Evolutionary conservation across 2,113 vertebrate species (phyloP), one percentile per base, ranked within the genome.

Genomic region (Ameiurus melas): DNA sequence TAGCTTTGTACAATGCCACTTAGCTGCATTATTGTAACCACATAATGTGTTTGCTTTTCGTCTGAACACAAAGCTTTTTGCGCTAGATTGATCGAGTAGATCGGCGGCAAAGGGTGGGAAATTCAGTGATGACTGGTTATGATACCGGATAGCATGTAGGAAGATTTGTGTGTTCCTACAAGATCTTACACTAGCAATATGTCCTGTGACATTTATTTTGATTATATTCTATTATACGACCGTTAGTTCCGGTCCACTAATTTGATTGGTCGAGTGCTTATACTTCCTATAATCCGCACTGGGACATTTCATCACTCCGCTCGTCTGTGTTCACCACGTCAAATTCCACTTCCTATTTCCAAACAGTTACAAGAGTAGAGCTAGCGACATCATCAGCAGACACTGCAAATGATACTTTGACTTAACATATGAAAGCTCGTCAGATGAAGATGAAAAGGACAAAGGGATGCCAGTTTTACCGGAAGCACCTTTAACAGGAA

Each of bases 151-250:
- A 83, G 62, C 57, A 62, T 62, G n/a, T 60, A 25, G 33, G 8
- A 62, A 83, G 57, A 58, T 36, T 58, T 57, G 57, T 57, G 30
- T 58, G n/a, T 33, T 36, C 9, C 17, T 58, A 22, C 25, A 51
- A 27, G 75, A 78, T 78, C 22, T 0, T 12, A 36, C 17, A 36
- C 16, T 55, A 3, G 30, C 19, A 5, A 33, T 62, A 27, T 43
- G 20, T 5, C 9, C 33, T 27, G 22, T 83, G 57, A 39, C 57
- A 39, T 83, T 62, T 62, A 43, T 62, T 27, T 30, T 82, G 55
- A 81, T 82, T 60, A 82, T 82, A 58, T 82, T 60, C 53, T 60
- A 36, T 82, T 82, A 82, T 39, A 60, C 30, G 39, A 58, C 30
- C 36, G 17, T 82, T 82, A 82, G 30, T 82, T 82, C 79, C 3